A percentile compares a stretch with the other conserved stretches of the same genome.
Evolutionary conservation across 2,113 vertebrate species (phyloP).

Genomic region (Poecile atricapillus): DNA sequence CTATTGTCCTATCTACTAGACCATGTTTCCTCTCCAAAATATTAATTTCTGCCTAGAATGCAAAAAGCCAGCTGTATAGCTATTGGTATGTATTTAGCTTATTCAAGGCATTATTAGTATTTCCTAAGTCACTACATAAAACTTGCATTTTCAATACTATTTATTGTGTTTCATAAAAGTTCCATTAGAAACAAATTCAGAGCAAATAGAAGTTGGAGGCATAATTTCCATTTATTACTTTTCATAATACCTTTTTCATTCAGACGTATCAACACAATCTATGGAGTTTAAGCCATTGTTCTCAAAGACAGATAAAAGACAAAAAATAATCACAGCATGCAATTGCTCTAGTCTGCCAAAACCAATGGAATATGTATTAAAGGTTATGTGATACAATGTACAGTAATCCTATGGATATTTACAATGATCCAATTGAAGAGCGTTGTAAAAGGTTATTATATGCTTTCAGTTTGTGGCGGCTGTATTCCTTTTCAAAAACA

Average conservation of each 20-base stretch:
- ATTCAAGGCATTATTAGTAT: neutral
- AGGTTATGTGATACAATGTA: neutral
- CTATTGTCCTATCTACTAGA: neutral
- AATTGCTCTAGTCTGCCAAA: neutral
- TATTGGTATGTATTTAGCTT: neutral
- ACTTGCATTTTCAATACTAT: neutral
- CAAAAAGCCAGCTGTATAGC: neutral
- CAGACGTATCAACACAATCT: neutral
- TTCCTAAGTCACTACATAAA: neutral
- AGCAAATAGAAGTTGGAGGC: neutral
- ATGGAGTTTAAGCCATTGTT: neutral
- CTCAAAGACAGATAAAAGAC: constrained; percentile 14
- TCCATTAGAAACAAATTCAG: constrained; percentile 28
- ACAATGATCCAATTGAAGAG: neutral
- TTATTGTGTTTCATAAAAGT: constrained; percentile 27
- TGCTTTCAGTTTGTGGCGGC: neutral
- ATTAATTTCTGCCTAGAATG: neutral
- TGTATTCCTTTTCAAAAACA: neutral
- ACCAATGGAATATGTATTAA: neutral
- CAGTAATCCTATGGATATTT: neutral
- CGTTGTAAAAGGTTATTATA: neutral
- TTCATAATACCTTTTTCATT: constrained; percentile 8
- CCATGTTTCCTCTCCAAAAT: neutral
- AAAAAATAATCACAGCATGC: neutral
- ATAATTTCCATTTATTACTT: constrained; percentile 44